Conservation (phyloP, 1,140 invertebrate species). For the Reticulitermes speratus region DNA sequence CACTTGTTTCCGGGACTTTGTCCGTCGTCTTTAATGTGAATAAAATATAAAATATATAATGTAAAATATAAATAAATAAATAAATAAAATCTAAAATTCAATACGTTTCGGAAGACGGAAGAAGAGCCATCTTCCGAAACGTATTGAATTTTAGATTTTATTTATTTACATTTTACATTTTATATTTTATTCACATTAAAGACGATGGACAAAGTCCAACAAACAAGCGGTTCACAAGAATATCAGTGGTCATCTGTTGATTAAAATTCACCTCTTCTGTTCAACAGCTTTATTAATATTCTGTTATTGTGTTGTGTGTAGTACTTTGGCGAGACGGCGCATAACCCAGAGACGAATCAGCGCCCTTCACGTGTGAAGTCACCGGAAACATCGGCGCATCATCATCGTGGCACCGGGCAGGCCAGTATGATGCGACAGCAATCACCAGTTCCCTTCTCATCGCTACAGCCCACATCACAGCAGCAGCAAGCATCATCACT, state of each 20-base stretch:
- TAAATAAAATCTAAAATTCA: no score
- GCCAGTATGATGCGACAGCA: constrained; percentile 43
- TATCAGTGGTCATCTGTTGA: background rate
- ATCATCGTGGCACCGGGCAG: constrained; percentile 41
- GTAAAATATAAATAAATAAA: background rate
- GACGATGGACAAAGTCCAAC: no score
- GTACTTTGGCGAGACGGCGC: constrained; percentile 85
- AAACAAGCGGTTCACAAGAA: background rate
- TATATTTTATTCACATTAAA: no score
- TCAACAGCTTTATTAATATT: background rate
- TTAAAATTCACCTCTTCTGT: background rate
- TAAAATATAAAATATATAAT: no score
- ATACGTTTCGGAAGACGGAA: no score
- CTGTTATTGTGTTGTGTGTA: constrained; percentile 46
- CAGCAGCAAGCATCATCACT: constrained; percentile 43
- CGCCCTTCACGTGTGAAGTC: constrained; percentile 49
- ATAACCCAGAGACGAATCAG: constrained; percentile 82
- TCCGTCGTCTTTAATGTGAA: no score
- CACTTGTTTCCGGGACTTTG: no score
- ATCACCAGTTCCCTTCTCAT: constrained; percentile 36
- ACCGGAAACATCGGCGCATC: constrained; percentile 47
- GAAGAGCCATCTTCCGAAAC: no score
- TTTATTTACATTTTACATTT: no score
- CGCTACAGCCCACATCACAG: background rate
- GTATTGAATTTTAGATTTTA: no score